phyloP scores from a whole-genome alignment of 2,113 vertebrate species.

The Cyprinodon brontotheroides region DNA sequence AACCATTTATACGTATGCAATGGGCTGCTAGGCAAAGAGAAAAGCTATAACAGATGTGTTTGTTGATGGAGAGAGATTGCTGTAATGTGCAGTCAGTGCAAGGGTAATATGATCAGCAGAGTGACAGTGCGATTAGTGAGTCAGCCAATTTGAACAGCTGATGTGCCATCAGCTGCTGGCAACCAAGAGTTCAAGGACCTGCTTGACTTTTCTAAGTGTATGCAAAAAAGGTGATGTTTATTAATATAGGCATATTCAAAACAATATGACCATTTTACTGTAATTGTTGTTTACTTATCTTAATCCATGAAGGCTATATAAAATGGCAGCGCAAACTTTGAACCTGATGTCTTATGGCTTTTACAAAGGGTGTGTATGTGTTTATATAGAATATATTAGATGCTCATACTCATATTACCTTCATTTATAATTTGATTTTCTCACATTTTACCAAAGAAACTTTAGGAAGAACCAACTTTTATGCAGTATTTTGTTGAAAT shows the following conservation, averaged over 20 bases:
- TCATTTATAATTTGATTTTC: too few species aligned
- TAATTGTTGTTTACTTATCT: neutral
- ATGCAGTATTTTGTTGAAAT: too few species aligned
- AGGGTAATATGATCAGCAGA: constrained; percentile 8
- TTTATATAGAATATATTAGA: too few species aligned
- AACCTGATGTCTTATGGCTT: neutral
- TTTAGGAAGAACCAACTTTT: too few species aligned
- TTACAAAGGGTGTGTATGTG: neutral
- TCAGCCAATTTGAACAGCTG: constrained; percentile 16
- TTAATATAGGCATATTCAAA: neutral
- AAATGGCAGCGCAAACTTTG: neutral
- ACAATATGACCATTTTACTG: neutral
- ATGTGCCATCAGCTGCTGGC: constrained; percentile 14
- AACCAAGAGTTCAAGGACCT: neutral
- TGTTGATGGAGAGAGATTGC: constrained; percentile 13
- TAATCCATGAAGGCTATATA: neutral
- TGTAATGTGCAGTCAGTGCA: neutral
- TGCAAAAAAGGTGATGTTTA: neutral
- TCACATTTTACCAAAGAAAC: too few species aligned
- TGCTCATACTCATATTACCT: too few species aligned
- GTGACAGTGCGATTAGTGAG: constrained; percentile 1
- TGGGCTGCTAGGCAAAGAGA: constrained; percentile 1
- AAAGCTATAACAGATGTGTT: constrained; percentile 18
- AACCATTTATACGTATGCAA: constrained; percentile 6
- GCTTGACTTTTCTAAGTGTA: neutral